Conservation (phyloP, 2,797 vertebrate species). For the Clarias fuscus region DNA sequence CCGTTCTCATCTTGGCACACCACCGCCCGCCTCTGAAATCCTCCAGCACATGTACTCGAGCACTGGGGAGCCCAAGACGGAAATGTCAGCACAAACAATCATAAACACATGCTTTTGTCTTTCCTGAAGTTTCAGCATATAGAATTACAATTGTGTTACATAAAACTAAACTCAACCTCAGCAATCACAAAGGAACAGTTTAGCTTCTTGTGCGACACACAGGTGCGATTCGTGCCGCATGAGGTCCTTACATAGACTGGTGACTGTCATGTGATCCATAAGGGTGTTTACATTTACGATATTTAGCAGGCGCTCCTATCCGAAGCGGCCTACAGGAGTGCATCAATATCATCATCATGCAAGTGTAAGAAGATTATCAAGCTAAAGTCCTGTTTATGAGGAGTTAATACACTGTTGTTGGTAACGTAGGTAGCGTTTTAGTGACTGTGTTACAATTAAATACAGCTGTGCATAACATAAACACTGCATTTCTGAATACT, state of each 20-base stretch:
- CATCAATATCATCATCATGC: background rate
- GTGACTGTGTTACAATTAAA: background rate
- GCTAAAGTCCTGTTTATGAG: background rate
- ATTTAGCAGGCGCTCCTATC: background rate
- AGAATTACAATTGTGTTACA: background rate
- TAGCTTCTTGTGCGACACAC: background rate
- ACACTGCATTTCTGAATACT: background rate
- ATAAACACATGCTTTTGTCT: background rate
- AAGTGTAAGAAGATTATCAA: background rate
- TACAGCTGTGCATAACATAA: background rate
- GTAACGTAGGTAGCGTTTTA: background rate
- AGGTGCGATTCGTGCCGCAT: background rate
- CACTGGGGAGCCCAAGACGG: constrained; percentile 76
- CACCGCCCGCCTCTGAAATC: constrained; percentile 95
- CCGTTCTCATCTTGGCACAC: constrained; percentile 98
- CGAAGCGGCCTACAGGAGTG: background rate
- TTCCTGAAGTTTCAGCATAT: background rate
- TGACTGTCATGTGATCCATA: background rate
- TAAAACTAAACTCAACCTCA: background rate
- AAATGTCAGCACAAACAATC: constrained; percentile 23
- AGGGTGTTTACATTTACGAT: background rate
- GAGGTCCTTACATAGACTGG: background rate
- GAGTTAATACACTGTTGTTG: background rate
- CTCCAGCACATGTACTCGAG: constrained; percentile 95
- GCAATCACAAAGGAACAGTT: background rate